A percentile compares a stretch with the other conserved stretches of the same genome.
Conservation (phyloP, 2,888 invertebrate species). For the Cheiracanthium punctorium region DNA sequence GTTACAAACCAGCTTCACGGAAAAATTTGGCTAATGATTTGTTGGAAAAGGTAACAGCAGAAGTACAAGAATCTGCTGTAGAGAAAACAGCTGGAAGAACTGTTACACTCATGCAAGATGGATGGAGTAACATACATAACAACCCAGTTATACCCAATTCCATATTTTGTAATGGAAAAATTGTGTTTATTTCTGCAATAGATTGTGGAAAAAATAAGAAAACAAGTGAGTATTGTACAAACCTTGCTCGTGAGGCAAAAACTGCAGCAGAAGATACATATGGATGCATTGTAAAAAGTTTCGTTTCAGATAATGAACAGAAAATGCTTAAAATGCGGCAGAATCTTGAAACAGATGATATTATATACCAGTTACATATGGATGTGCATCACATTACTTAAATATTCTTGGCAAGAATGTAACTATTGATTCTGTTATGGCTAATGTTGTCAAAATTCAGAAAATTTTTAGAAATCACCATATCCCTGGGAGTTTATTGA, state of each 20-base stretch:
- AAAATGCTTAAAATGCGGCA: slow-evolving; percentile 12
- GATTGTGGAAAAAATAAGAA: slow-evolving; percentile 19
- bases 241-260: slow-evolving; percentile 7
- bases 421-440: slow-evolving; percentile 9
- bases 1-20: background rate
- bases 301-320: slow-evolving; percentile 23
- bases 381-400: slow-evolving; percentile 26
- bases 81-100: background rate
- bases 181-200: slow-evolving; percentile 5
- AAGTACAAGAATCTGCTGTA: slow-evolving; percentile 14
- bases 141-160: slow-evolving; percentile 13
- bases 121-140: slow-evolving; percentile 13
- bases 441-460: background rate
- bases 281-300: slow-evolving; percentile 19
- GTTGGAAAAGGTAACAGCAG: slow-evolving; percentile 9
- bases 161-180: slow-evolving; percentile 16
- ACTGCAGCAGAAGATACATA: slow-evolving; percentile 16
- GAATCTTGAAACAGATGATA: slow-evolving; percentile 9
- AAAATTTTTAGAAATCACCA: background rate
- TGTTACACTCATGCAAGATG: slow-evolving; percentile 20
- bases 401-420: slow-evolving; percentile 18
- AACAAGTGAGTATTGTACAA: slow-evolving; percentile 23
- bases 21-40: slow-evolving; percentile 8
- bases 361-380: slow-evolving; percentile 15
- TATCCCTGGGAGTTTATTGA: background rate